Evolutionary conservation across 2,888 invertebrate genomes (phyloP).

Genomic region (Microctonus hyperodae): DNA sequence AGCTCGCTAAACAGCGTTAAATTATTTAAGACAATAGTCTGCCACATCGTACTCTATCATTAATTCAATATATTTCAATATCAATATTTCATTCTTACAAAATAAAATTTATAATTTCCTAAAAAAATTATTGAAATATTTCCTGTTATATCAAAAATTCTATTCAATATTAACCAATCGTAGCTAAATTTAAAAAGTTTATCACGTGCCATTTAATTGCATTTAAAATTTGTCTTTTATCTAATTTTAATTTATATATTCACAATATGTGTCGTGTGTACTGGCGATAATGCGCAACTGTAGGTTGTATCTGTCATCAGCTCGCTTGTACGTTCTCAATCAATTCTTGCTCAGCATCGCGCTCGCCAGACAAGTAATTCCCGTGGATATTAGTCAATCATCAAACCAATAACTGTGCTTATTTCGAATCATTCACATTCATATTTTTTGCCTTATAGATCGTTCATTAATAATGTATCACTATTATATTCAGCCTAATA

Average conservation of each 20-base stretch:
- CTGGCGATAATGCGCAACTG: constrained; percentile 16
- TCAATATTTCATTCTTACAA: too few species aligned
- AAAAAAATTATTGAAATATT: too few species aligned
- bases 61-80: background rate
- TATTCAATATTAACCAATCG: background rate
- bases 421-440: background rate
- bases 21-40: constrained; percentile 51
- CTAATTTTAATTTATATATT: background rate
- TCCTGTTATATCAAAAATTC: too few species aligned
- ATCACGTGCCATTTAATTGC: background rate
- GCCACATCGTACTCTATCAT: background rate
- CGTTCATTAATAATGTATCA: background rate
- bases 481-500: background rate
- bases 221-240: background rate
- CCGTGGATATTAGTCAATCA: background rate
- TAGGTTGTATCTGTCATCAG: constrained; percentile 22
- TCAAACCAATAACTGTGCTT: background rate
- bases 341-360: background rate
- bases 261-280: background rate
- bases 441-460: background rate
- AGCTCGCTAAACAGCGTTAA: too few species aligned
- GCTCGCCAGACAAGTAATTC: background rate
- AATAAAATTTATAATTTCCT: too few species aligned
- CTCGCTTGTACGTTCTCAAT: constrained; percentile 16
- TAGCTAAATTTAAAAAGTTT: background rate